Percentiles rank a stretch among this genome's conserved stretches.
phyloP scores from a whole-genome alignment of 2,888 invertebrate species.

The Apamea crenata region DNA sequence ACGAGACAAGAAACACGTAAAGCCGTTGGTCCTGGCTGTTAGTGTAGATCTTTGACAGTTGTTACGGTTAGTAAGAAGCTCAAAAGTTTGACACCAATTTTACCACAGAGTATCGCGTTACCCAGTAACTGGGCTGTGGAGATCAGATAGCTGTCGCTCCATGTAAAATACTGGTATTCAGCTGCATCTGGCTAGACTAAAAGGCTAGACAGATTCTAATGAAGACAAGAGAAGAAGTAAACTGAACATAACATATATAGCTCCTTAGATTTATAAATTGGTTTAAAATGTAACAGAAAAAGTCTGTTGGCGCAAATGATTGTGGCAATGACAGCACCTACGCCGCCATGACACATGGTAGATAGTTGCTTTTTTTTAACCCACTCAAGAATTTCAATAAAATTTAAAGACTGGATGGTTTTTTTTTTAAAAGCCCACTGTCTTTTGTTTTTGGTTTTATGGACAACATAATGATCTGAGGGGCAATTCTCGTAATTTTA shows the following conservation, averaged over 20 bases:
- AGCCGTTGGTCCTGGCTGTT: too few relatives aligned
- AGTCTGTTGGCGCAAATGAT: background rate
- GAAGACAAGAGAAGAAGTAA: background rate
- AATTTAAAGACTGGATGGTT: background rate
- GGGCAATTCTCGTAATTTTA: too few relatives aligned
- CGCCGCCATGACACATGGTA: background rate
- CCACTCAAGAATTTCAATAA: conserved; percentile 15
- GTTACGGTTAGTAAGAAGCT: too few relatives aligned
- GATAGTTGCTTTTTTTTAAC: conserved; percentile 5
- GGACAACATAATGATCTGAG: too few relatives aligned
- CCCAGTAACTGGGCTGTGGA: background rate
- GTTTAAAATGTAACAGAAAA: background rate
- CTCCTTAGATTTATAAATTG: background rate
- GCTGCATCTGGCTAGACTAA: background rate
- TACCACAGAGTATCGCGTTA: background rate
- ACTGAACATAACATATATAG: background rate
- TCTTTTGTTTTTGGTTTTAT: background rate
- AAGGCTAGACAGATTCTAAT: too few relatives aligned
- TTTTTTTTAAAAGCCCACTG: background rate
- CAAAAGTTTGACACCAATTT: background rate
- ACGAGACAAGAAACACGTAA: too few relatives aligned
- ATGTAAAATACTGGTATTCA: too few relatives aligned
- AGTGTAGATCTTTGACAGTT: too few relatives aligned
- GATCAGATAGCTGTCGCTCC: background rate
- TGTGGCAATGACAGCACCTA: conserved; percentile 28